Conservation (phyloP, 2,113 vertebrate species). For the Ovibos moschatus region DNA sequence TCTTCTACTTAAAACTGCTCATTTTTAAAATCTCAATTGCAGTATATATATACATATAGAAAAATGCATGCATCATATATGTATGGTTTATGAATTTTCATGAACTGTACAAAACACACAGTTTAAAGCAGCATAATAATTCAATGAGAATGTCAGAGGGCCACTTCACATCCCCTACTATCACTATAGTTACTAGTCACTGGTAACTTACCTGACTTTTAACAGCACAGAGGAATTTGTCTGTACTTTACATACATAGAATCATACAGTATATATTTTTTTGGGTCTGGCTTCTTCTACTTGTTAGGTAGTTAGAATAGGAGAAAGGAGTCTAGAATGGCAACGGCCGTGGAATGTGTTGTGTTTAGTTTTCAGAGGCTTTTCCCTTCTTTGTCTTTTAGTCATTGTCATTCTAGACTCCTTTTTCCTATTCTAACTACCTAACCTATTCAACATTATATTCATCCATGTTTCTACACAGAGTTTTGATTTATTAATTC, state of each 20-base stretch:
- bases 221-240: not conserved
- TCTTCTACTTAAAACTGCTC: not conserved
- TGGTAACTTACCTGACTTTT: not conserved
- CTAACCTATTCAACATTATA: not conserved
- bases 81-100: not conserved
- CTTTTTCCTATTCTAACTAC: not conserved
- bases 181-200: not conserved
- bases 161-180: rapidly evolving
- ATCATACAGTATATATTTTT: not conserved
- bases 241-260: not conserved
- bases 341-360: not conserved
- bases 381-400: not conserved
- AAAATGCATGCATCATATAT: not conserved
- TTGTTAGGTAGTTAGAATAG: not conserved
- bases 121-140: not conserved
- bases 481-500: not conserved
- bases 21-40: not conserved
- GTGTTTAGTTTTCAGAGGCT: not conserved
- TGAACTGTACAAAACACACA: not conserved
- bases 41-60: not conserved
- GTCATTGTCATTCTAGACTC: not conserved
- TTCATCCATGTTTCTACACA: not conserved
- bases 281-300: not conserved
- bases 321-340: not conserved
- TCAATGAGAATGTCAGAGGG: rapidly evolving